Conservation (phyloP, 2,113 vertebrate genomes). For the Siniperca chuatsi region DNA sequence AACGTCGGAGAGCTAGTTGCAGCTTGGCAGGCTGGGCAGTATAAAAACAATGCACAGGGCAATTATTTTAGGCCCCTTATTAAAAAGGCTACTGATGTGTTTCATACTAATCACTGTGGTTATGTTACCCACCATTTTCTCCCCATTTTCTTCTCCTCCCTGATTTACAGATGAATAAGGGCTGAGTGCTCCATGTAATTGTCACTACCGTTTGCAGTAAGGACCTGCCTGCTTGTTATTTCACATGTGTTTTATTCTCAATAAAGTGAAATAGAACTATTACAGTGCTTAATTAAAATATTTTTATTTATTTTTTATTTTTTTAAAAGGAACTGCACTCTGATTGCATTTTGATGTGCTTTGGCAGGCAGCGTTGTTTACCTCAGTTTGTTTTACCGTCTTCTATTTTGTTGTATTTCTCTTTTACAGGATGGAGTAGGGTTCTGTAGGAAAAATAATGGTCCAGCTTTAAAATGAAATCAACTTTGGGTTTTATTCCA, state of each 20-base stretch:
- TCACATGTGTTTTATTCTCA: slow-evolving; percentile 19
- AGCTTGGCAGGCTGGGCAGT: slow-evolving; percentile 59
- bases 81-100: slow-evolving; percentile 71
- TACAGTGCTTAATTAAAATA: slow-evolving; percentile 15
- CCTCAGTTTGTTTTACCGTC: neutral
- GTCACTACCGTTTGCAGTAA: slow-evolving; percentile 23
- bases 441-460: neutral
- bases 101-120: slow-evolving; percentile 62
- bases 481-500: neutral
- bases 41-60: slow-evolving; percentile 68
- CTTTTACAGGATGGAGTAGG: neutral
- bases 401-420: slow-evolving; percentile 1
- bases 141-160: slow-evolving; percentile 25
- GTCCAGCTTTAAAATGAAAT: neutral
- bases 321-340: neutral
- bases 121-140: slow-evolving; percentile 47
- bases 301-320: neutral
- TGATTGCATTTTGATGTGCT: slow-evolving; percentile 4
- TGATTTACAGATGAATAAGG: neutral
- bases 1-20: slow-evolving; percentile 39
- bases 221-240: neutral
- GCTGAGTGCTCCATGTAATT: slow-evolving; percentile 12
- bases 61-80: slow-evolving; percentile 58
- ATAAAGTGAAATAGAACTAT: slow-evolving; percentile 36
- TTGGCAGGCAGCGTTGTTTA: slow-evolving; percentile 13